phyloP scores from a whole-genome alignment of 2,888 invertebrate genomes.

The Acrocyrtus sp. region DNA sequence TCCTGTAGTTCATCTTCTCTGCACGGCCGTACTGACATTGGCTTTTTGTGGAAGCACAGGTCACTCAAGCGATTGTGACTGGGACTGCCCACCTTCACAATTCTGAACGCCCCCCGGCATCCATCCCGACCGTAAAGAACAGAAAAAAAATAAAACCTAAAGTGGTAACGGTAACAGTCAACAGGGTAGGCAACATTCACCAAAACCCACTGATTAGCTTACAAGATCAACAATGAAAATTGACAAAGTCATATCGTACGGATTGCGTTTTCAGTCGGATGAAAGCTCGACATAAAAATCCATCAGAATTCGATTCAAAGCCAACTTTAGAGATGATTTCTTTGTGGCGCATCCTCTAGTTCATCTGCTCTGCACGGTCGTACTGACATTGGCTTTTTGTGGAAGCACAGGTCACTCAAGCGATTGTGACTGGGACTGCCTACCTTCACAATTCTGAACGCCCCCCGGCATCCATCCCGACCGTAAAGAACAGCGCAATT shows the following conservation, averaged over 20 bases:
- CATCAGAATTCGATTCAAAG: too few species aligned
- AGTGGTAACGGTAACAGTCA: not conserved
- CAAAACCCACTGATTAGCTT: not conserved
- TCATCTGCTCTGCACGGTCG: constrained; percentile 21
- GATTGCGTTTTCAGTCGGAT: too few species aligned
- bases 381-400: constrained; percentile 25
- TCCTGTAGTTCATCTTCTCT: not conserved
- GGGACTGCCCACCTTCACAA: constrained; percentile 16
- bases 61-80: constrained; percentile 38
- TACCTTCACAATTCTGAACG: not conserved
- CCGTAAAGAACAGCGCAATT: constrained; percentile 20
- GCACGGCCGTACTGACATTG: constrained; percentile 31
- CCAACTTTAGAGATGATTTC: not conserved
- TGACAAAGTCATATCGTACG: too few species aligned
- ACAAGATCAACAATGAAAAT: too few species aligned
- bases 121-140: constrained; percentile 4
- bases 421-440: constrained; percentile 37
- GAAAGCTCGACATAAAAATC: too few species aligned
- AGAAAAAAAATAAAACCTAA: too few species aligned
- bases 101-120: constrained; percentile 3
- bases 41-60: constrained; percentile 28
- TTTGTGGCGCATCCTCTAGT: not conserved
- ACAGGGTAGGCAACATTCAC: too few species aligned
- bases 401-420: constrained; percentile 33
- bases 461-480: not conserved